Percentiles rank a stretch among this genome's conserved stretches.
Evolutionary conservation across 2,888 invertebrate genomes (phyloP).

Genomic region (Coelopa pilipes): DNA sequence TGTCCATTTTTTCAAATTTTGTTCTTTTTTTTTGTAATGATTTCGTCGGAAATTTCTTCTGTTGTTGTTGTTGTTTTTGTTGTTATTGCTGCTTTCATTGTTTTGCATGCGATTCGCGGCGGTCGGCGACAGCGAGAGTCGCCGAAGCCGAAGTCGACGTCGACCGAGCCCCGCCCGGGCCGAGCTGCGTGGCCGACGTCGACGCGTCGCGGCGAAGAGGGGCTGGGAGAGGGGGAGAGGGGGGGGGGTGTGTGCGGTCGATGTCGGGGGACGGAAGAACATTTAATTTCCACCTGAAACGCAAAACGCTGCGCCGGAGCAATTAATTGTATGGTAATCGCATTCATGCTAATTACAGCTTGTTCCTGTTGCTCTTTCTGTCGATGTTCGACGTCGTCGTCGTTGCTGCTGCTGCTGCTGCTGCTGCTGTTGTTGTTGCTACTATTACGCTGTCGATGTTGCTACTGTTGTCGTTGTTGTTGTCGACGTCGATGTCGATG

Average conservation of each 20-base stretch:
- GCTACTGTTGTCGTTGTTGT: too few relatives aligned
- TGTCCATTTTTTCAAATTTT: background rate
- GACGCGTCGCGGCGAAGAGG: too few relatives aligned
- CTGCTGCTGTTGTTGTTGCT: conserved; percentile 19
- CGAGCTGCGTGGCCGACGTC: too few relatives aligned
- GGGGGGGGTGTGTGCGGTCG: too few relatives aligned
- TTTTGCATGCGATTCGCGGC: background rate
- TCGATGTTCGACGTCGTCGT: background rate
- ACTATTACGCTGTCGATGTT: background rate
- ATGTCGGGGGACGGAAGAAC: background rate
- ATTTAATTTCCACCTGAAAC: conserved; percentile 33
- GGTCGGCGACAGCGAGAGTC: too few relatives aligned
- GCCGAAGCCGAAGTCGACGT: too few relatives aligned
- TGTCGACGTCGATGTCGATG: too few relatives aligned
- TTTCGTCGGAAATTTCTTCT: background rate
- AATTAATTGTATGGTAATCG: conserved; percentile 44
- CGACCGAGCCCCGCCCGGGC: too few relatives aligned
- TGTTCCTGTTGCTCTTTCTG: conserved; percentile 32
- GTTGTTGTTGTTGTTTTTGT: background rate
- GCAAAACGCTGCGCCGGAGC: conserved; percentile 15
- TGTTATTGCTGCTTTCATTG: background rate
- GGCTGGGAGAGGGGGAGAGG: too few relatives aligned
- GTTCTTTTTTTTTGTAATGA: background rate
- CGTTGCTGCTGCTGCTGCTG: conserved; percentile 31
- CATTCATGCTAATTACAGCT: conserved; percentile 39